Conservation (phyloP, 2,797 vertebrate species). For the Tapirus indicus region DNA sequence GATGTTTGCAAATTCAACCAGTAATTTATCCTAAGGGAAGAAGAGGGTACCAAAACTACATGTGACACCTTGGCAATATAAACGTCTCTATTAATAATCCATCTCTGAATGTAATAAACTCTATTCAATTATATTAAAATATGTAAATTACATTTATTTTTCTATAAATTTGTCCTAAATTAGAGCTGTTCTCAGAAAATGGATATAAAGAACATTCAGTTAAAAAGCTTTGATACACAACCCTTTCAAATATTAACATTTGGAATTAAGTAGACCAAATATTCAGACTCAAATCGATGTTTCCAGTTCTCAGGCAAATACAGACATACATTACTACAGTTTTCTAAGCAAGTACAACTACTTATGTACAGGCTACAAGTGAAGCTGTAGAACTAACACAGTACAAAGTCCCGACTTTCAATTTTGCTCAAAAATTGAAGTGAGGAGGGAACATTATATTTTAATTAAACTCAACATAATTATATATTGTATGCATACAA, state of each 20-base stretch:
- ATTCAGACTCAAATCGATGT: neutral
- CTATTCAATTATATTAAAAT: neutral
- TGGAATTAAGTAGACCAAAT: neutral
- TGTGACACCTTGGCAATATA: neutral
- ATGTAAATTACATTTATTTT: neutral
- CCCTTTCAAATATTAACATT: neutral
- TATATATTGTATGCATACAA: neutral
- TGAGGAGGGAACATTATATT: neutral
- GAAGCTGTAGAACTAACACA: neutral
- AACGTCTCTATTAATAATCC: neutral
- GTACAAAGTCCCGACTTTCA: neutral
- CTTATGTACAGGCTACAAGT: neutral
- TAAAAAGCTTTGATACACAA: neutral
- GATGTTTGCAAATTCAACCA: neutral
- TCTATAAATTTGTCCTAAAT: neutral
- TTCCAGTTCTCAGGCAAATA: neutral
- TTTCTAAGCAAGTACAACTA: neutral
- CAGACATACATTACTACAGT: neutral
- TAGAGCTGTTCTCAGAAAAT: neutral
- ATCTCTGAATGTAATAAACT: neutral
- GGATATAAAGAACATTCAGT: neutral
- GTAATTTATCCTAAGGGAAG: conserved; percentile 10
- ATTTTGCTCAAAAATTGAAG: neutral
- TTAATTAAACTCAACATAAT: neutral
- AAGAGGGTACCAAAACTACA: neutral